phyloP scores from a whole-genome alignment of 2,888 invertebrate genomes.

The Athrips mouffetella region DNA sequence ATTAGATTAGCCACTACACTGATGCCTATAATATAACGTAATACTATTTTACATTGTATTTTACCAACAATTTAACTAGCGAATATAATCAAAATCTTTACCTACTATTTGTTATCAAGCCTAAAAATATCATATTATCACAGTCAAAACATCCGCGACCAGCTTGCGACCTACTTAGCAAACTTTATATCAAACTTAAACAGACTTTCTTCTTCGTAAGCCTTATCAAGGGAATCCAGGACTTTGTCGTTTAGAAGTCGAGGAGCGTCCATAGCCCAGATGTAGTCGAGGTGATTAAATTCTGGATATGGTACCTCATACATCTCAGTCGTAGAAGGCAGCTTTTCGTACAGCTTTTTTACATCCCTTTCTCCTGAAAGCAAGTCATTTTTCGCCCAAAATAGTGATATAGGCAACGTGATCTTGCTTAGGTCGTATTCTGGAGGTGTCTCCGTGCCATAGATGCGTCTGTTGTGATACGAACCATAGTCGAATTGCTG shows the following conservation, averaged over 20 bases:
- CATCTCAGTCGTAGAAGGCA: constrained; percentile 70
- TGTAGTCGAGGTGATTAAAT: constrained; percentile 86
- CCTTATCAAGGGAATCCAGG: constrained; percentile 43
- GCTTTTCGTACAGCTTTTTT: constrained; percentile 55
- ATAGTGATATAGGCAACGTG: constrained; percentile 79
- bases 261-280: constrained; percentile 81
- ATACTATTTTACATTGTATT: too few relatives aligned
- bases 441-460: constrained; percentile 78
- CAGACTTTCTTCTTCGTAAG: constrained; percentile 12
- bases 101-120: not conserved
- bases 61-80: not conserved
- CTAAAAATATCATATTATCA: not conserved
- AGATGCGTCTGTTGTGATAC: constrained; percentile 72
- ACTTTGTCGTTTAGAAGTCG: constrained; percentile 77
- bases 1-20: too few relatives aligned
- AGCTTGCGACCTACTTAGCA: constrained; percentile 2
- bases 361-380: constrained; percentile 82
- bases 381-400: constrained; percentile 84
- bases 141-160: constrained; percentile 1
- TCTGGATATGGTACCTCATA: constrained; percentile 77
- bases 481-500: constrained; percentile 84
- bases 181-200: constrained; percentile 11
- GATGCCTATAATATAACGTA: too few relatives aligned
- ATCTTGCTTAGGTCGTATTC: constrained; percentile 80
- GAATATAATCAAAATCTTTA: not conserved